Conservation (phyloP, 2,113 vertebrate genomes). For the Neoarius graeffei region DNA sequence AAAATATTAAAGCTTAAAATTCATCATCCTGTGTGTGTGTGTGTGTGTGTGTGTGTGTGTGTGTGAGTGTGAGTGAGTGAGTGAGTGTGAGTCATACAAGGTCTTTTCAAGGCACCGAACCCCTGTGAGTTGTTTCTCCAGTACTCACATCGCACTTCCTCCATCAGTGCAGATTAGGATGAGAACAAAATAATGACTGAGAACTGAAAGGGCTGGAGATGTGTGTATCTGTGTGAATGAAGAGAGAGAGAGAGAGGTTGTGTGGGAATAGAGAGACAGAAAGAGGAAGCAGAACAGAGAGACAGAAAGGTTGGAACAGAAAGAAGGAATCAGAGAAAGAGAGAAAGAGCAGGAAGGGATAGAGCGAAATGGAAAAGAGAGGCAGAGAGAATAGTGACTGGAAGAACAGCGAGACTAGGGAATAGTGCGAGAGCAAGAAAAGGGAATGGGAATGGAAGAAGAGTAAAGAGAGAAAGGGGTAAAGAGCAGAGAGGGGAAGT, state of each 20-base stretch:
- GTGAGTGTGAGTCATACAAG: neutral
- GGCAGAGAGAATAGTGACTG: no score
- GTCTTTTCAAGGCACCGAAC: neutral
- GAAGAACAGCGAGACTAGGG: no score
- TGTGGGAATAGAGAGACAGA: neutral
- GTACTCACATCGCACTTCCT: conserved; percentile 1
- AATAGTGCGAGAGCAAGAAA: no score
- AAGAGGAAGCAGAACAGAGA: neutral
- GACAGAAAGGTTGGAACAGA: no score
- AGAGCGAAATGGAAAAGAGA: no score
- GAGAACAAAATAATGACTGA: conserved; percentile 18
- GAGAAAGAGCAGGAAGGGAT: neutral
- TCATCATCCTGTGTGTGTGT: neutral
- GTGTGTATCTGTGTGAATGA: neutral
- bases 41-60: neutral
- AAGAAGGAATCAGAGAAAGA: neutral
- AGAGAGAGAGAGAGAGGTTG: neutral
- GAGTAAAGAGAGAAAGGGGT: no score
- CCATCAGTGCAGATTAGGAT: conserved; percentile 4
- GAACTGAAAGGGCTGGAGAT: neutral
- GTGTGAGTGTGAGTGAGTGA: neutral
- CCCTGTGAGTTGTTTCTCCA: conserved; percentile 9
- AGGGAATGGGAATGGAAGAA: neutral
- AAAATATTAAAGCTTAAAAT: neutral
- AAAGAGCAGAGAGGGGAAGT: neutral